Evolutionary conservation across 2,888 invertebrate species (phyloP).

Genomic region (Melanotus villosus): DNA sequence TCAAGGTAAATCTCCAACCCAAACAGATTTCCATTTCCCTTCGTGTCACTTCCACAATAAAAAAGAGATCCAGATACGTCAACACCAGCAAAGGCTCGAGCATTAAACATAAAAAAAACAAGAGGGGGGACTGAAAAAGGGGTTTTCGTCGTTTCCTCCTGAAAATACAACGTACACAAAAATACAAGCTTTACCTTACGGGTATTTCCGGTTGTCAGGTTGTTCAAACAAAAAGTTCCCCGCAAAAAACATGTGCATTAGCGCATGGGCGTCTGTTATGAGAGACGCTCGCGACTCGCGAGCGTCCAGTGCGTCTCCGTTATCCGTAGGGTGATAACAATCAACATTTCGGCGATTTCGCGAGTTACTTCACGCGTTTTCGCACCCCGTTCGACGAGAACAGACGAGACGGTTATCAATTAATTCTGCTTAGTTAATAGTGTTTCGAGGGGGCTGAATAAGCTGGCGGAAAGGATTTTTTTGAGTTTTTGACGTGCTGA

Average conservation of each 20-base stretch:
- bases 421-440: neutral
- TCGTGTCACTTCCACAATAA: no score
- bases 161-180: neutral
- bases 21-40: no score
- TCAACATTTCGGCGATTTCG: neutral
- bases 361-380: neutral
- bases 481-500: no score
- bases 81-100: no score
- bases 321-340: slow-evolving; percentile 27
- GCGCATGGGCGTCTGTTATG: slow-evolving; percentile 41
- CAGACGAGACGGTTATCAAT: neutral
- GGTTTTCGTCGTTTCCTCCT: neutral
- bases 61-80: no score
- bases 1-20: no score
- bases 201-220: slow-evolving; percentile 23
- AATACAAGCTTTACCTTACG: slow-evolving; percentile 11
- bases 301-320: slow-evolving; percentile 38
- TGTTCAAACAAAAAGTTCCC: slow-evolving; percentile 25
- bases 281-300: slow-evolving; percentile 28
- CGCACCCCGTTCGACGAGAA: neutral
- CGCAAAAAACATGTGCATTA: slow-evolving; percentile 25
- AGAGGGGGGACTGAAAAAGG: neutral
- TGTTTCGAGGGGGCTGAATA: neutral
- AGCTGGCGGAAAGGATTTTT: slow-evolving; percentile 1
- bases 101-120: no score